Conservation (phyloP, 2,113 vertebrate genomes). For the Sminthopsis crassicaudata region DNA sequence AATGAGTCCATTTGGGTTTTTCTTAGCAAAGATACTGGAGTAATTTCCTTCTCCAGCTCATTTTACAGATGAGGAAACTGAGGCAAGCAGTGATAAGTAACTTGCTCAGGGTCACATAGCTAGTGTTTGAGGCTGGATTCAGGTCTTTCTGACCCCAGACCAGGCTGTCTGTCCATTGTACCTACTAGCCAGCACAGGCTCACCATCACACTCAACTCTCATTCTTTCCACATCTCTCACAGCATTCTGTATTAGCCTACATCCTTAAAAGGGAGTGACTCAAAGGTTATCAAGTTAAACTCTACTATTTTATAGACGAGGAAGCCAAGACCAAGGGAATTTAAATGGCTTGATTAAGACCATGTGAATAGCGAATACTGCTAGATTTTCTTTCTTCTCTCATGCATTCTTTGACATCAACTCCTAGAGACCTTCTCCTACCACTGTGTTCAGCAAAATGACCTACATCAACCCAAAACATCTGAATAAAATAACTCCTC, state of each 20-base stretch:
- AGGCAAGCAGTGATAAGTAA: not conserved
- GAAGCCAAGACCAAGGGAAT: not conserved
- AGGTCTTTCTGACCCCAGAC: not conserved
- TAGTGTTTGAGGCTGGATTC: not conserved
- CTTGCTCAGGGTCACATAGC: not conserved
- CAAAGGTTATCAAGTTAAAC: not conserved
- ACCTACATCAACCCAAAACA: not conserved
- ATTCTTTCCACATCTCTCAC: not conserved
- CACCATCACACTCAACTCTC: not conserved
- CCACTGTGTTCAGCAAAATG: not conserved
- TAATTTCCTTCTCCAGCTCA: not conserved
- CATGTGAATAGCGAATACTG: not conserved
- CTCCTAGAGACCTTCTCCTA: not conserved
- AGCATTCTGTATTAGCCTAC: not conserved
- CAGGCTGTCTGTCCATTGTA: too few species aligned
- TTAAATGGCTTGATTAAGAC: not conserved
- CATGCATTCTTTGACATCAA: not conserved
- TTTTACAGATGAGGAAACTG: not conserved
- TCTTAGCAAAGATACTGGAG: not conserved
- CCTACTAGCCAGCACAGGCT: not conserved
- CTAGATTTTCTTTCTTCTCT: not conserved
- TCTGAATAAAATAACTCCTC: not conserved
- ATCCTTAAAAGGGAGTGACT: not conserved
- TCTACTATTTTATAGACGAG: not conserved
- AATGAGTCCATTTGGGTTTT: not conserved